These are phyloP conservation scores for Cyprinodon variegatus DNA, from an alignment of 2,113 vertebrate genomes.

Conservation along the genomic window DNA sequence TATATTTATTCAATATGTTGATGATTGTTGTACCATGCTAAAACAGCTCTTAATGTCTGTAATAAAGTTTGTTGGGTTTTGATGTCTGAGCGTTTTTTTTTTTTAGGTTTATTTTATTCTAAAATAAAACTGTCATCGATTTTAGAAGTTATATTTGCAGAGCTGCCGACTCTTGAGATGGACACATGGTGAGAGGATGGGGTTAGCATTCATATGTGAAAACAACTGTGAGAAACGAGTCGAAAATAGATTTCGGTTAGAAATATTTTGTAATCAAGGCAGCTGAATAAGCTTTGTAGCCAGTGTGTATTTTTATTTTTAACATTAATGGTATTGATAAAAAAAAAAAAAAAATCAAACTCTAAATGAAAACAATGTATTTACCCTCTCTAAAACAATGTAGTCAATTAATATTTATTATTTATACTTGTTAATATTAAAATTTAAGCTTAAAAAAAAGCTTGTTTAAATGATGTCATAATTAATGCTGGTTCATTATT, in stretches of 20 bases:
- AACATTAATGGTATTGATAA: neutral
- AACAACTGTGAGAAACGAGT: too few species aligned
- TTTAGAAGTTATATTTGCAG: neutral
- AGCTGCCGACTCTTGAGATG: too few species aligned
- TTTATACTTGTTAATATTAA: neutral
- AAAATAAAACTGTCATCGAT: neutral
- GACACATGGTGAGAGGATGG: too few species aligned
- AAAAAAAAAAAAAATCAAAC: neutral
- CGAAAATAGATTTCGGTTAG: too few species aligned
- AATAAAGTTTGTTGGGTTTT: slow-evolving; percentile 67
- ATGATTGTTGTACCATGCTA: slow-evolving; percentile 63
- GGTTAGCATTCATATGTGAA: too few species aligned
- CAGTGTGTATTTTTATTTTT: neutral
- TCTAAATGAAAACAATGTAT: too few species aligned
- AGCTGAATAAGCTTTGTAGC: neutral
- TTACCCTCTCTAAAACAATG: neutral
- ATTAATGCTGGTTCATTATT: too few species aligned
- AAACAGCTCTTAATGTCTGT: slow-evolving; percentile 68
- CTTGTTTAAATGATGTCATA: too few species aligned
- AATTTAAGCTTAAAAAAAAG: neutral
- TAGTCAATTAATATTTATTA: neutral
- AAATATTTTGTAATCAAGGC: neutral
- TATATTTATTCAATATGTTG: slow-evolving; percentile 57
- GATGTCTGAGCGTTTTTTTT: slow-evolving; percentile 3
- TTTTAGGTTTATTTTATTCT: neutral